phyloP scores from a whole-genome alignment of 2,797 vertebrate genomes.

The Dermochelys coriacea region DNA sequence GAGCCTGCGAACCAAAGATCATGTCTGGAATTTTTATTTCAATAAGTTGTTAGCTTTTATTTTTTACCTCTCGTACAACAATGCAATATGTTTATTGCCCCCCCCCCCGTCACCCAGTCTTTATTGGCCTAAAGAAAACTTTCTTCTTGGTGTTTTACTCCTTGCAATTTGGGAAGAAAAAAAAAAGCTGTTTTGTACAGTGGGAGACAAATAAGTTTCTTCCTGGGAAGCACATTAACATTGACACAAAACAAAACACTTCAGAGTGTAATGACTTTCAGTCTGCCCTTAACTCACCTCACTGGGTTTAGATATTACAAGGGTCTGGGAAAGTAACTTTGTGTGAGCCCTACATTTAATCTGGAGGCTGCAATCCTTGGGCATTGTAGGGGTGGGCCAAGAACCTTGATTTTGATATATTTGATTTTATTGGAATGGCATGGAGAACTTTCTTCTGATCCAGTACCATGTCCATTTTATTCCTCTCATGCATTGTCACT shows the following conservation, averaged over 20 bases:
- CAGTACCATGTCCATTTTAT: background rate
- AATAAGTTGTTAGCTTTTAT: background rate
- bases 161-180: background rate
- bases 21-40: background rate
- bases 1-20: background rate
- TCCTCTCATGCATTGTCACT: background rate
- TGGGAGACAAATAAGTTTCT: constrained; percentile 11
- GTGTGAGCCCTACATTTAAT: background rate
- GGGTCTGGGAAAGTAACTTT: background rate
- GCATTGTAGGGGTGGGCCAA: background rate
- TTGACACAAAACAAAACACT: background rate
- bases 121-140: background rate
- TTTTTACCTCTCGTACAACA: background rate
- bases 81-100: fast-evolving
- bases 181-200: constrained; percentile 54
- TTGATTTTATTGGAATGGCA: background rate
- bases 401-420: background rate
- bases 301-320: background rate
- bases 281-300: constrained; percentile 41
- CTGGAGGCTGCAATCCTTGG: background rate
- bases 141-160: constrained; percentile 42
- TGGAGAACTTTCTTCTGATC: background rate
- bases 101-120: fast-evolving
- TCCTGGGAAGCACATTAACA: background rate
- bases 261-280: fast-evolving